Evolutionary conservation across 2,888 invertebrate genomes (phyloP).

Genomic region (Adela reaumurella): DNA sequence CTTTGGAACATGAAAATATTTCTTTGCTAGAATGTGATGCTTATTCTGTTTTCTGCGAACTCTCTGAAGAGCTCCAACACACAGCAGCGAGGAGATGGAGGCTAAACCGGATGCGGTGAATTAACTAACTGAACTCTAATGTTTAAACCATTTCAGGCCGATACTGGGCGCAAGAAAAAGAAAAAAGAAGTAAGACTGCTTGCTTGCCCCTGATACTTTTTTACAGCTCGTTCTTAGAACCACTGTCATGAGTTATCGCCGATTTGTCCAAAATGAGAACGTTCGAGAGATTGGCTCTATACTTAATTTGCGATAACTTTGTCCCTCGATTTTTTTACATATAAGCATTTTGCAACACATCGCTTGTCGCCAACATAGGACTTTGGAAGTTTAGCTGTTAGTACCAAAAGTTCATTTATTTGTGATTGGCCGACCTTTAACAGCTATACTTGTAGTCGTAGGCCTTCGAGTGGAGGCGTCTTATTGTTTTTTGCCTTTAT

Average conservation of each 20-base stretch:
- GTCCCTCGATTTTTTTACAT: conserved; percentile 17
- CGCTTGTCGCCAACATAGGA: conserved; percentile 32
- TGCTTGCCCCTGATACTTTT: conserved; percentile 55
- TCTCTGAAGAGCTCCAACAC: no score
- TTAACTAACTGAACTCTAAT: conserved; percentile 19
- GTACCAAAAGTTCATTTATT: conserved; percentile 5
- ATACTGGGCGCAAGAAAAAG: conserved; percentile 96
- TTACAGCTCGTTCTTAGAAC: conserved; percentile 53
- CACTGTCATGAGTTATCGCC: conserved; percentile 49
- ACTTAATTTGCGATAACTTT: conserved; percentile 1
- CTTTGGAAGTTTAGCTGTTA: conserved; percentile 39
- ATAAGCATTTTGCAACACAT: conserved; percentile 42
- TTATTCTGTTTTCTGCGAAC: no score
- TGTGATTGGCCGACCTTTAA: conserved; percentile 13
- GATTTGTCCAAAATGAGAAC: conserved; percentile 6
- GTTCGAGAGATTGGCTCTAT: background rate
- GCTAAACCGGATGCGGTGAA: no score
- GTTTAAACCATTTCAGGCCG: conserved; percentile 71
- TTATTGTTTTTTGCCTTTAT: conserved; percentile 34
- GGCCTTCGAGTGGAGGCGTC: conserved; percentile 26
- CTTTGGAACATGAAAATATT: no score
- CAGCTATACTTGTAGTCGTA: conserved; percentile 38
- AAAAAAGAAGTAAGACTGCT: conserved; percentile 95
- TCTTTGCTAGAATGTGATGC: no score
- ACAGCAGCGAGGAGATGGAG: no score